A percentile compares a stretch with the other conserved stretches of the same genome.
Evolutionary conservation across 2,113 vertebrate species (phyloP).

Genomic region (Bubo bubo): DNA sequence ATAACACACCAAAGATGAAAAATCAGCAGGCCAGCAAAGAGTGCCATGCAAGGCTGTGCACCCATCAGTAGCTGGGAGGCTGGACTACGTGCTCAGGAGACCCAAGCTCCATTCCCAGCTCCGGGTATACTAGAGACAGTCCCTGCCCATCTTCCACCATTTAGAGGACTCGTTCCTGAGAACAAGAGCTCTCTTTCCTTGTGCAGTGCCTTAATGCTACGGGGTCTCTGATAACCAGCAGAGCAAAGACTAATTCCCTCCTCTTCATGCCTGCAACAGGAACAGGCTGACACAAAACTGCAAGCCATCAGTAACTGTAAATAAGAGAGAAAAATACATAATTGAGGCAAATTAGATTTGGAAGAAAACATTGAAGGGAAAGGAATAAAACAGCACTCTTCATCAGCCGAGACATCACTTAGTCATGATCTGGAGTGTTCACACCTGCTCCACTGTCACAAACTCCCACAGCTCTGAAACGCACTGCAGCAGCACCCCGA

Average conservation of each 20-base stretch:
- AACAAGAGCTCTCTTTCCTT: background rate
- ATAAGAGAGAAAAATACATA: background rate
- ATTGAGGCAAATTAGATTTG: conserved; percentile 33
- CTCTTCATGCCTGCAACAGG: background rate
- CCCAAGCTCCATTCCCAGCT: background rate
- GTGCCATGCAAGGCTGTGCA: background rate
- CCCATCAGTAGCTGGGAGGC: background rate
- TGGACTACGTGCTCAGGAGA: background rate
- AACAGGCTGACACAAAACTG: background rate
- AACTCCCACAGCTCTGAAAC: background rate
- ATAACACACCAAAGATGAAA: background rate
- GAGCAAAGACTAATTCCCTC: background rate
- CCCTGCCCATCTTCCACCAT: background rate
- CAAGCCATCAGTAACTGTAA: background rate
- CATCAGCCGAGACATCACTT: conserved; percentile 36
- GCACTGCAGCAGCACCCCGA: background rate
- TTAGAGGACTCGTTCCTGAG: accelerated
- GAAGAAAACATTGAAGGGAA: conserved; percentile 22
- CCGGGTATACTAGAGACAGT: background rate
- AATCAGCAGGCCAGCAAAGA: background rate
- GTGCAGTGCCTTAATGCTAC: background rate
- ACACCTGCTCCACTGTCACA: conserved; percentile 21
- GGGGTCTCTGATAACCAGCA: background rate
- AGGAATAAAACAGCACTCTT: background rate
- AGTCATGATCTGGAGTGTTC: conserved; percentile 39